These are phyloP conservation scores for Oxystoma pomonae DNA, from an alignment of 2,888 invertebrate genomes.

Conservation along the genomic window DNA sequence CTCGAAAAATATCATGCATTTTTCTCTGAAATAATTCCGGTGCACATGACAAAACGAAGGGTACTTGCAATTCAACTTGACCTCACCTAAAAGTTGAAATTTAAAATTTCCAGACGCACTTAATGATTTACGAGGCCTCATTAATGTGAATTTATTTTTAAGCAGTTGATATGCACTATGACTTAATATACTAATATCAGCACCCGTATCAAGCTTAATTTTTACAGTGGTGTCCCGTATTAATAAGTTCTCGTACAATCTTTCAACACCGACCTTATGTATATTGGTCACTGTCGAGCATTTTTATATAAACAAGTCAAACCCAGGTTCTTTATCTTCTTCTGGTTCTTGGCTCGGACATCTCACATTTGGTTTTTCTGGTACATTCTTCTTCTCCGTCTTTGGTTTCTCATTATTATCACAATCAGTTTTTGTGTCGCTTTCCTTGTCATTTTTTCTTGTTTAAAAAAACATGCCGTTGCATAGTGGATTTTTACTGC, in stretches of 20 bases:
- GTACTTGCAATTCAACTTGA: conserved; percentile 11
- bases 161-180: too few species aligned
- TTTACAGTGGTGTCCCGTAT: neutral
- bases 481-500: neutral
- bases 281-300: too few species aligned
- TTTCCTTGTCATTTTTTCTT: neutral
- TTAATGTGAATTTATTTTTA: too few species aligned
- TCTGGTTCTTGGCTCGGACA: too few species aligned
- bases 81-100: neutral
- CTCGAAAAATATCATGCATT: conserved; percentile 26
- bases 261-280: neutral
- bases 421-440: too few species aligned
- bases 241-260: neutral
- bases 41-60: conserved; percentile 28
- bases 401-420: too few species aligned
- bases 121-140: neutral
- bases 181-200: neutral
- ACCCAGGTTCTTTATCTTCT: neutral
- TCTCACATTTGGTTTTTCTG: too few species aligned
- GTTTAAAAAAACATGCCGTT: neutral
- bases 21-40: conserved; percentile 30
- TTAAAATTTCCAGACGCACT: neutral
- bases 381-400: too few species aligned
- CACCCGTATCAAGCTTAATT: neutral
- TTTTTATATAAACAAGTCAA: too few species aligned